Conservation (phyloP, 2,888 invertebrate genomes). For the Micoletzkya japonica region DNA sequence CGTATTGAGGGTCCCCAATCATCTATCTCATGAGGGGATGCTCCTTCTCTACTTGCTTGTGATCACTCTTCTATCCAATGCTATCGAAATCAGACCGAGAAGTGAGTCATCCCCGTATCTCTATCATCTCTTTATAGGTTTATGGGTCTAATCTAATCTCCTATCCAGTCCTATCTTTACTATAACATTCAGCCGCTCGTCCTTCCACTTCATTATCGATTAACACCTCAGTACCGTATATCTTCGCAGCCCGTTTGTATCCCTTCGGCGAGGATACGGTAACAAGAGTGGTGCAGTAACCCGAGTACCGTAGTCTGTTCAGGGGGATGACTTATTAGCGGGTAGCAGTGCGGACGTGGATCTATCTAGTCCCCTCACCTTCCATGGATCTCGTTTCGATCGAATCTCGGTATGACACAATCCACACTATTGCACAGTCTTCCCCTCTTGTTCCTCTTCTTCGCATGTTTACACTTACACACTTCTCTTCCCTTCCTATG, state of each 20-base stretch:
- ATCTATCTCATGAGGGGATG: not conserved
- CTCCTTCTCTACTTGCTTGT: not conserved
- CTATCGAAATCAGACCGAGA: no score
- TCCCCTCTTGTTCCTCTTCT: not conserved
- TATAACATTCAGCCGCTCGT: not conserved
- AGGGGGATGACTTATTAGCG: conserved; percentile 2
- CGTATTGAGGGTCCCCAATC: not conserved
- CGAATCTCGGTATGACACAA: conserved; percentile 11
- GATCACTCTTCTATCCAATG: not conserved
- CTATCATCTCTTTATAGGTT: no score
- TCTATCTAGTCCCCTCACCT: conserved; percentile 1
- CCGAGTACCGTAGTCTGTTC: not conserved
- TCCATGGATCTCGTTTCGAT: conserved; percentile 15
- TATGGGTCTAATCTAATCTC: no score
- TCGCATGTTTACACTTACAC: not conserved
- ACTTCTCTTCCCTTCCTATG: conserved; percentile 1
- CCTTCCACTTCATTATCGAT: conserved; percentile 30
- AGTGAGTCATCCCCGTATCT: no score
- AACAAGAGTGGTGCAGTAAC: not conserved
- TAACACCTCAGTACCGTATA: conserved; percentile 62
- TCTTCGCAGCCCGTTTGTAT: conserved; percentile 62
- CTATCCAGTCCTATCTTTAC: no score
- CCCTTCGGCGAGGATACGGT: conserved; percentile 50
- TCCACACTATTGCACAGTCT: not conserved
- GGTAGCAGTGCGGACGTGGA: conserved; percentile 1